Evolutionary conservation across 2,113 vertebrate genomes (phyloP).

Genomic region (Xenotilapia caudafasciata): DNA sequence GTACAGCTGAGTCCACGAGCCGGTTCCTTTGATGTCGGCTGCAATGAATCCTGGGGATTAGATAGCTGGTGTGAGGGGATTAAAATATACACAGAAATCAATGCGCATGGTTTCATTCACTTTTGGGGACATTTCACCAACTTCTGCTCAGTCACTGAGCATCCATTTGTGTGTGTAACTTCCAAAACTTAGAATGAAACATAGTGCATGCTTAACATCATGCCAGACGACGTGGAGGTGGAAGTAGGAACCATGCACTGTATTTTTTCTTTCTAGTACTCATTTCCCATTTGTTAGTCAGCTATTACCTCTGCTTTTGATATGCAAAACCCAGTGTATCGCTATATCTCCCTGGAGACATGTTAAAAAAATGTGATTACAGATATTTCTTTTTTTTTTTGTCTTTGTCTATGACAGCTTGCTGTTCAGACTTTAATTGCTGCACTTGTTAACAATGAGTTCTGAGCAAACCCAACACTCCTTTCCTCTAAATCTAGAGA

Average conservation of each 20-base stretch:
- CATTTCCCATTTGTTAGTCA: neutral
- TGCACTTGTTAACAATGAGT: neutral
- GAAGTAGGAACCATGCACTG: neutral
- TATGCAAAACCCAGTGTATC: neutral
- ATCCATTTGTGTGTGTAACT: neutral
- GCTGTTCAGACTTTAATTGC: neutral
- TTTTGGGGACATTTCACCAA: neutral
- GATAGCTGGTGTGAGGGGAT: neutral
- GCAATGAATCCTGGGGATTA: slow-evolving; percentile 86
- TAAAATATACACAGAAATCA: neutral
- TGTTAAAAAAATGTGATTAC: neutral
- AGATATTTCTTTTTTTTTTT: neutral
- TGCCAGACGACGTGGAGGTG: neutral
- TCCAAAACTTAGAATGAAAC: neutral
- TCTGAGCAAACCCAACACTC: neutral
- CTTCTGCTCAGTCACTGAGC: neutral
- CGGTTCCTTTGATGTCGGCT: slow-evolving; percentile 96
- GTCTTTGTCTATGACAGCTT: neutral
- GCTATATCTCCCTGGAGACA: neutral
- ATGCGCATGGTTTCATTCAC: neutral
- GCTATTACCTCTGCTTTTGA: neutral
- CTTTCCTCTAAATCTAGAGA: neutral
- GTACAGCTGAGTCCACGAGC: slow-evolving; percentile 96
- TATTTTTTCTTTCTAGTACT: neutral
- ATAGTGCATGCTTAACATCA: neutral